phyloP scores from a whole-genome alignment of 2,113 vertebrate species.

The Osmerus mordax region DNA sequence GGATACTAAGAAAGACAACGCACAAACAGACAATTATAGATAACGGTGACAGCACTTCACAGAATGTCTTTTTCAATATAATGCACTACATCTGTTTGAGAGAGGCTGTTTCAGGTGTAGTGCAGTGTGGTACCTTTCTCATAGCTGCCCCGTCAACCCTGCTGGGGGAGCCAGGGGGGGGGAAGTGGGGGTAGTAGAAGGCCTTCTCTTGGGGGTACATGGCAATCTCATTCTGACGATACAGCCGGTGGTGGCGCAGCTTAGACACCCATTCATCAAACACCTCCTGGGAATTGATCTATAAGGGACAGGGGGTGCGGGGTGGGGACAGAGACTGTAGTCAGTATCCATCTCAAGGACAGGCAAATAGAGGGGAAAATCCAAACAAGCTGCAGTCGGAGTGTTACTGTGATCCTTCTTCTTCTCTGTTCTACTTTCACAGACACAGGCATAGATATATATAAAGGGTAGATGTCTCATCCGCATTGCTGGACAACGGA shows the following conservation, averaged over 20 bases:
- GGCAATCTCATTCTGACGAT: constrained; percentile 93
- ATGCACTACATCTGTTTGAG: neutral
- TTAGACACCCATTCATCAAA: constrained; percentile 97
- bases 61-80: neutral
- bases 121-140: constrained; percentile 78
- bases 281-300: constrained; percentile 92
- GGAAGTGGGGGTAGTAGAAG: constrained; percentile 78
- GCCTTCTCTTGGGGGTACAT: constrained; percentile 85
- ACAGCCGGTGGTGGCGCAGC: constrained; percentile 91
- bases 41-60: neutral
- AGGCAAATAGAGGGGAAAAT: neutral
- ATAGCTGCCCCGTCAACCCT: constrained; percentile 70
- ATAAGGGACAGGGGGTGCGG: constrained; percentile 1
- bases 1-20: neutral
- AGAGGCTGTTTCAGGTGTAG: neutral
- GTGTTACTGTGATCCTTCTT: neutral
- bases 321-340: constrained; percentile 27
- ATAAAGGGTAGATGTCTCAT: too few relatives aligned
- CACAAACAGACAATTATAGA: neutral
- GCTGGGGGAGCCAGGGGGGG: constrained; percentile 69
- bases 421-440: neutral
- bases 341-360: constrained; percentile 38
- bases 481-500: too few relatives aligned
- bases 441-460: constrained; percentile 3
- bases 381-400: neutral